Percentiles rank a stretch among this genome's conserved stretches.
Conservation (phyloP, 1,140 invertebrate genomes). For the Batillaria attramentaria region DNA sequence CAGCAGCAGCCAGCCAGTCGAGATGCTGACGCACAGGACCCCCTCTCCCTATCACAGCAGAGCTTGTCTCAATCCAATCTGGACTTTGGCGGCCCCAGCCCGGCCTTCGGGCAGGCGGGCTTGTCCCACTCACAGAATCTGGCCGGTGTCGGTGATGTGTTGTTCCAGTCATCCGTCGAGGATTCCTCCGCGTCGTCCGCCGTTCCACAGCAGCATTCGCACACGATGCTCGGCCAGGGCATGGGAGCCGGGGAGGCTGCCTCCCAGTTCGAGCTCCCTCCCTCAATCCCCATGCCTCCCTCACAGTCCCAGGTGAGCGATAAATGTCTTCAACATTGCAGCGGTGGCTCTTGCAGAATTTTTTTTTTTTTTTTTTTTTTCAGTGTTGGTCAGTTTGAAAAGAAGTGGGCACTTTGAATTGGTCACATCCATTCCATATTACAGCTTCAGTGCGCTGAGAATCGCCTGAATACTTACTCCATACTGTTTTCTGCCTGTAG, state of each 20-base stretch:
- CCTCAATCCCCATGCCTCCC: conserved; percentile 63
- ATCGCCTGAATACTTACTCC: no score
- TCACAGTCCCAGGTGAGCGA: conserved; percentile 40
- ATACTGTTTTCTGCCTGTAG: no score
- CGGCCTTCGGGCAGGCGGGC: conserved; percentile 25
- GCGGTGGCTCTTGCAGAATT: no score
- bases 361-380: no score
- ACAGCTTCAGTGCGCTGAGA: no score
- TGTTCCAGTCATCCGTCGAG: conserved; percentile 21
- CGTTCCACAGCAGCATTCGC: conserved; percentile 15
- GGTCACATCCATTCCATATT: no score
- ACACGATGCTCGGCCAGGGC: conserved; percentile 30
- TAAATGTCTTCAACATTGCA: no score
- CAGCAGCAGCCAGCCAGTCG: neutral
- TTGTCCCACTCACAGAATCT: conserved; percentile 29
- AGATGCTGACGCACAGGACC: neutral
- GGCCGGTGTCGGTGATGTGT: conserved; percentile 3
- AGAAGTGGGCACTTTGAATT: no score
- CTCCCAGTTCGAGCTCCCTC: conserved; percentile 62
- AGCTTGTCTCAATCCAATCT: conserved; percentile 12
- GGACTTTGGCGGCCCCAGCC: conserved; percentile 23
- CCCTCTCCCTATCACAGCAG: conserved; percentile 27
- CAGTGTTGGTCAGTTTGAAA: no score
- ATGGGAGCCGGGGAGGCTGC: conserved; percentile 40
- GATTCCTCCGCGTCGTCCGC: neutral